phyloP scores from a whole-genome alignment of 2,888 invertebrate species.

The Brachycybe producta region DNA sequence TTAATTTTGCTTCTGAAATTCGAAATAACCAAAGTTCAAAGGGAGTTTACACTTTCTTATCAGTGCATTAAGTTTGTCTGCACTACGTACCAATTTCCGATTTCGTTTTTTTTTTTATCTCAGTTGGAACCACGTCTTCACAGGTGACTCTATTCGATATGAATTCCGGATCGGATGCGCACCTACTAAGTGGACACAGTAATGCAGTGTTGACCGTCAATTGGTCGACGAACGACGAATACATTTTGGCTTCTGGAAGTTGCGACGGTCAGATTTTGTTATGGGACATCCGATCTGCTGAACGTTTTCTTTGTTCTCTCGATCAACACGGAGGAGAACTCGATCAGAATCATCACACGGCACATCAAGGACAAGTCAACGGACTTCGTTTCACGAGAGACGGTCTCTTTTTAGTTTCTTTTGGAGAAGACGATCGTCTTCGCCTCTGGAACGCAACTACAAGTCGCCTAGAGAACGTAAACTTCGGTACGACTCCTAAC shows the following conservation, averaged over 20 bases:
- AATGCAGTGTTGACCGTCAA: slow-evolving; percentile 28
- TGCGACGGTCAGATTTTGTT: slow-evolving; percentile 34
- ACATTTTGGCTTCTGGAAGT: slow-evolving; percentile 38
- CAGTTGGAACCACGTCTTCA: slow-evolving; percentile 31
- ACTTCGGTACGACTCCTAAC: slow-evolving; percentile 33
- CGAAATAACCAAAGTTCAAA: too few relatives aligned
- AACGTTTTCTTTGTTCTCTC: slow-evolving; percentile 33
- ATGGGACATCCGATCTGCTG: slow-evolving; percentile 40
- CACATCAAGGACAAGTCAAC: slow-evolving; percentile 37
- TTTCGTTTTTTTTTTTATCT: slow-evolving; percentile 2
- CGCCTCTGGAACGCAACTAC: slow-evolving; percentile 33
- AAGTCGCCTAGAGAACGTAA: slow-evolving; percentile 33
- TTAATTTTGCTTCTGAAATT: too few relatives aligned
- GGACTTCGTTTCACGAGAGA: slow-evolving; percentile 36
- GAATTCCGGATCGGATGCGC: slow-evolving; percentile 35
- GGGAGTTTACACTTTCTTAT: too few relatives aligned
- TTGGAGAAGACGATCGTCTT: slow-evolving; percentile 35
- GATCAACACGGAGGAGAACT: slow-evolving; percentile 35
- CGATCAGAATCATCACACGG: slow-evolving; percentile 25
- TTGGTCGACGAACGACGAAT: slow-evolving; percentile 38
- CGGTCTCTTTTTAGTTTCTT: slow-evolving; percentile 36
- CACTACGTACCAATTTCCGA: too few relatives aligned
- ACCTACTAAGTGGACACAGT: slow-evolving; percentile 35
- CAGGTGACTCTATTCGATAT: slow-evolving; percentile 37
- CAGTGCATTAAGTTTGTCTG: too few relatives aligned